Conservation (phyloP, 2,113 vertebrate species). For the Phoxinus phoxinus region DNA sequence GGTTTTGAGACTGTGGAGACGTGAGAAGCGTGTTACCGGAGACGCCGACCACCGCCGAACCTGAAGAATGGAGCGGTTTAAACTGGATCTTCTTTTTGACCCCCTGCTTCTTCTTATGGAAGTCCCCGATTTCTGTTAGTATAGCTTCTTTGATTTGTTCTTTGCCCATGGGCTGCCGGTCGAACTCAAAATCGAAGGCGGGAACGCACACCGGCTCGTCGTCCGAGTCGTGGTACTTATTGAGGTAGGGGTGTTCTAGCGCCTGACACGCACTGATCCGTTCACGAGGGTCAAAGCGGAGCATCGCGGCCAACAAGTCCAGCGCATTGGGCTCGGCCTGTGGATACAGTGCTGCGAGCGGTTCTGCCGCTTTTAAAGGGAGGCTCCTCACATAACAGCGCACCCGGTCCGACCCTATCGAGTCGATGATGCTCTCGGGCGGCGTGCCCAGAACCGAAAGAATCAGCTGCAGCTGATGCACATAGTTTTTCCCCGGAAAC, state of each 20-base stretch:
- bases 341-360: conserved; percentile 82
- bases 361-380: conserved; percentile 81
- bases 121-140: conserved; percentile 88
- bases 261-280: conserved; percentile 85
- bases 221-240: conserved; percentile 90
- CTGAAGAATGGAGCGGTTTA: conserved; percentile 74
- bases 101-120: conserved; percentile 83
- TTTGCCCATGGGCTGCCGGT: conserved; percentile 77
- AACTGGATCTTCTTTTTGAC: conserved; percentile 85
- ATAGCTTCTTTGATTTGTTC: conserved; percentile 95
- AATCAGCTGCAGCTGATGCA: conserved; percentile 93
- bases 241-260: conserved; percentile 84
- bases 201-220: conserved; percentile 94
- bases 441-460: conserved; percentile 90
- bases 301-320: conserved; percentile 81
- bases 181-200: conserved; percentile 93
- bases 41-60: background rate
- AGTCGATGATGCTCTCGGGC: conserved; percentile 79
- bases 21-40: conserved; percentile 15
- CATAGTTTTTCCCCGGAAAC: conserved; percentile 91
- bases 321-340: conserved; percentile 82
- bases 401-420: conserved; percentile 90
- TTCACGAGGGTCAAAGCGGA: conserved; percentile 86
- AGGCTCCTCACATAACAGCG: conserved; percentile 89
- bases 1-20: background rate